Base-by-base conservation (phyloP, 2,888 invertebrate species). In the Polietes domitor region DNA sequence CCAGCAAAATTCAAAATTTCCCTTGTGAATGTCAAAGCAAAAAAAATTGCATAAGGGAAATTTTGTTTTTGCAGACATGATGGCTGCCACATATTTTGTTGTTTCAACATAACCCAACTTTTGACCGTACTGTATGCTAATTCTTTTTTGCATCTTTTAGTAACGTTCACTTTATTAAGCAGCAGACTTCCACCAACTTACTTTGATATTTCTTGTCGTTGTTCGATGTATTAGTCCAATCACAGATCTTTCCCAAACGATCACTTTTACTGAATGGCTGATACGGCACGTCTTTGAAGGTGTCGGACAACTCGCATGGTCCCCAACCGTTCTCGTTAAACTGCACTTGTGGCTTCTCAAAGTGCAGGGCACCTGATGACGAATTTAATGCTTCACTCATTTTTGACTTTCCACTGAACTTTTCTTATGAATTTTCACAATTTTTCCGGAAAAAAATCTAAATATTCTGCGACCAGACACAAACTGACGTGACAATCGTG, bases 231-330 rank as follows among this genome's bases (percentile, higher is more conserved):
- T 98, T 97, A 75, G 98, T 99, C 99, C 99, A 99, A 92, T 99
- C 99, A 89, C 99, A 98, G 88, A 99, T 99, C 94, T 99, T 99
- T 88, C 99, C 99, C 87, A 99, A 94, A 88, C 99, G 96, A 93
- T 99, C 99, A 84, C 98, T 98, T 93, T 99, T 99, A 88, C 99
- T 98, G 92, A 99, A 99, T 53, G 99, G 99, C 93, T 99, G 99
- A 93, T 99, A 99, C 10, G 99, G 99, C 87, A 92, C 90, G 86
- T 91, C 91, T 85, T 91, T 87, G 92, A 98, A 98, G 90, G 97
- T 97, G 82, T 97, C 97, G 75, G 98, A 98, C 92, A 98, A 94
- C 92, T 97, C 97, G 93, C 96, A 97, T 61, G 99, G 99, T 15
- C 99, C 99, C 99, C 99, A 99, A 91, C 99, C 99, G 80, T 88